A percentile compares a stretch with the other conserved stretches of the same genome.
These are phyloP conservation scores for Agrypnus murinus DNA, from an alignment of 2,888 invertebrate species.

Conservation along the genomic window DNA sequence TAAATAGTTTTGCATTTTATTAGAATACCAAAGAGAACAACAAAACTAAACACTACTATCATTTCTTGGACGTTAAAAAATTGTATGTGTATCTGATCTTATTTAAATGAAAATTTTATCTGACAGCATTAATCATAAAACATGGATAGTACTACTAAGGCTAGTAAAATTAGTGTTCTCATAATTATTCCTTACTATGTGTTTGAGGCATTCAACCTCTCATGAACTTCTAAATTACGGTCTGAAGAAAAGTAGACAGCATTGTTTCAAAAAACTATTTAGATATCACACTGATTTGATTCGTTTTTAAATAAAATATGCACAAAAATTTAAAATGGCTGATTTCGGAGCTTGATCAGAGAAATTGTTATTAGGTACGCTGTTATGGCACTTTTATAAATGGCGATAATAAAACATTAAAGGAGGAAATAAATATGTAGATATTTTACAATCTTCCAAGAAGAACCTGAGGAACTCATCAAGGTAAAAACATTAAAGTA, in stretches of 20 bases:
- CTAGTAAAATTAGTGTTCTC: conserved; percentile 34
- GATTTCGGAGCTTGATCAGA: background rate
- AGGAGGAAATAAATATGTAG: conserved; percentile 5
- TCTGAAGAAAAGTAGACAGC: conserved; percentile 25
- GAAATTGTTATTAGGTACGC: too few species aligned
- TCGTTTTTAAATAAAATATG: conserved; percentile 3
- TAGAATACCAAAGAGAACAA: too few species aligned
- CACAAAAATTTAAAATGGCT: background rate
- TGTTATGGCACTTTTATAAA: too few species aligned
- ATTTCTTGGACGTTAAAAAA: background rate
- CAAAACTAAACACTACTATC: too few species aligned
- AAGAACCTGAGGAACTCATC: conserved; percentile 5
- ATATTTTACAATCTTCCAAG: conserved; percentile 12
- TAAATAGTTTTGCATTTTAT: too few species aligned
- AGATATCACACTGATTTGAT: conserved; percentile 27
- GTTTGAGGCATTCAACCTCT: conserved; percentile 39
- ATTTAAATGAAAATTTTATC: conserved; percentile 28
- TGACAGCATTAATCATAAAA: conserved; percentile 34
- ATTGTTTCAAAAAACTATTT: conserved; percentile 33
- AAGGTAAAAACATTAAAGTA: conserved; percentile 29
- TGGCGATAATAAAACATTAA: too few species aligned
- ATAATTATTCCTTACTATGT: conserved; percentile 41
- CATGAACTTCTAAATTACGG: conserved; percentile 41
- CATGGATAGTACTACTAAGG: conserved; percentile 11
- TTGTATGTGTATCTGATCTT: background rate